Base-by-base conservation (phyloP, 2,797 vertebrate genomes). In the Lepilemur septentrionalis region DNA sequence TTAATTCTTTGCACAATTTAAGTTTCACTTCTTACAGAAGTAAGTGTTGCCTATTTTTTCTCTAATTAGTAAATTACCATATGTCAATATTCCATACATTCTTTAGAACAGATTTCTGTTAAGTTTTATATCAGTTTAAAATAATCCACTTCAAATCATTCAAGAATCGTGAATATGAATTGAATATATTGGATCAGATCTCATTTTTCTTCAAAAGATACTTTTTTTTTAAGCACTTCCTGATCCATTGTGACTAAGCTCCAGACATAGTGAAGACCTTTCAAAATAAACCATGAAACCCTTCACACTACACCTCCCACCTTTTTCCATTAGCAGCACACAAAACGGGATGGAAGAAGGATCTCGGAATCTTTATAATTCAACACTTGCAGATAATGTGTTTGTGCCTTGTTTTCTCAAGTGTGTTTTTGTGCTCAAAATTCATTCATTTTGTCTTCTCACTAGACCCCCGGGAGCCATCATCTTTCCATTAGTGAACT, bases 401-500 rank as follows among this genome's bases (percentile, higher is more conserved):
- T 97, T 98, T 97, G 57, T 96, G 95, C 79, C 96, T 67, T 91
- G 70, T 91, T 96, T 97, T 98, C 97, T 96, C 89, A 97, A 97
- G 93, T 82, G 92, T 76, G 94, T 76, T 97, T 98, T 97, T 98
- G 15, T 86, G 94, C 96, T 98, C 97, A 97, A 97, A 97, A 98
- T 98, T 97, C 95, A 95, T 96, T 95, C 91, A 95, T 89, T 98
- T 97, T 95, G 92, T 97, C 97, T 97, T 95, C 94, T 97, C 94
- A 91, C 97, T 97, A 85, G 95, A 91, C 94, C 98, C 95, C 95
- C 93, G 96, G 98, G 98, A 97, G 97, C 97, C 97, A 98, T 98
- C 97, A 97, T 97, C 96, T 97, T 97, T 98, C 98, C 98, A 98
- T 98, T 98, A 98, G 97, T 75, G 96, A 98, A 96, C 96, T 97